These are phyloP conservation scores for Protobothrops mucrosquamatus DNA, from an alignment of 2,113 vertebrate species.

Conservation along the genomic window DNA sequence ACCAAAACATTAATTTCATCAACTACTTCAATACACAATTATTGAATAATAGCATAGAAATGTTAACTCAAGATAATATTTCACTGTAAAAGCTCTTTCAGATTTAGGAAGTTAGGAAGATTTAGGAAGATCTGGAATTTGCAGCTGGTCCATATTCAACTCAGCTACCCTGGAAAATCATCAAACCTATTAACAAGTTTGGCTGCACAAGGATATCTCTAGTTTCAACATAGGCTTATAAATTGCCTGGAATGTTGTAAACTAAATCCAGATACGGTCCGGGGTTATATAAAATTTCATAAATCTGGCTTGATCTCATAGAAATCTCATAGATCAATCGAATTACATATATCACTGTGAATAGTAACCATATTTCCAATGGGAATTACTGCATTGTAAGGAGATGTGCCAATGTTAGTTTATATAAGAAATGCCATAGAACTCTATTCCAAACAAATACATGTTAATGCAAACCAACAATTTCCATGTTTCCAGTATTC, in stretches of 20 bases:
- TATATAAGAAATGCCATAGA: neutral
- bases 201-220: neutral
- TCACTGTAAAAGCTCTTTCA: neutral
- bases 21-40: neutral
- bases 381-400: neutral
- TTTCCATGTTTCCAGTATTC: slow-evolving; percentile 30
- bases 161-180: neutral
- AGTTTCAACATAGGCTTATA: neutral
- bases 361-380: neutral
- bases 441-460: slow-evolving; percentile 34
- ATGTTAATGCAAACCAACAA: slow-evolving; percentile 3
- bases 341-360: neutral
- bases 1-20: neutral
- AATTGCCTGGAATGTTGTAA: neutral
- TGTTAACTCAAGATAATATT: neutral
- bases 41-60: neutral
- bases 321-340: neutral
- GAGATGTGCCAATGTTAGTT: neutral
- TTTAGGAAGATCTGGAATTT: slow-evolving; percentile 21
- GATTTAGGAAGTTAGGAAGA: neutral
- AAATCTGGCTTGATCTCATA: neutral
- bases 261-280: neutral
- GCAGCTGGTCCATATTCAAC: neutral
- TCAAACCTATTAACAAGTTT: neutral
- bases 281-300: neutral